Evolutionary conservation across 1,140 invertebrate genomes (phyloP).

Genomic region (Whitmania pigra): DNA sequence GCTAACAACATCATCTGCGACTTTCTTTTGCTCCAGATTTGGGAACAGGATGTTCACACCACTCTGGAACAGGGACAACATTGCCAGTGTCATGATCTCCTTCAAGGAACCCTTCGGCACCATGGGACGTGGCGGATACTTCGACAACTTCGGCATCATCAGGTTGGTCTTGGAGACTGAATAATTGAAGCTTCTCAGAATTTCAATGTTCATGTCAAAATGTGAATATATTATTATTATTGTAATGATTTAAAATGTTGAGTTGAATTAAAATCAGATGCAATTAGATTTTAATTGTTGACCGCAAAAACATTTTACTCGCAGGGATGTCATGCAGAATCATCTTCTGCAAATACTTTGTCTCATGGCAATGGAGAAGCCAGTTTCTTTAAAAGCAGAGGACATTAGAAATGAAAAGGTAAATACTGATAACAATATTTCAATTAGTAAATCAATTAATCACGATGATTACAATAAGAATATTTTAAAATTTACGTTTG

Average conservation of each 20-base stretch:
- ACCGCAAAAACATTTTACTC: constrained; percentile 8
- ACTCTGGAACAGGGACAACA: constrained; percentile 66
- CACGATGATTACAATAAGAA: too few relatives aligned
- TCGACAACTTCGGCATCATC: constrained; percentile 96
- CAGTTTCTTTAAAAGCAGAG: constrained; percentile 79
- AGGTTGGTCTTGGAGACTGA: constrained; percentile 8
- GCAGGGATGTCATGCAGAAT: constrained; percentile 92
- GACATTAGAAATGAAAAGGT: constrained; percentile 95
- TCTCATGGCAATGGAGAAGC: constrained; percentile 97
- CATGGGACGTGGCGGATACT: constrained; percentile 92
- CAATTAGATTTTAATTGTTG: too few relatives aligned
- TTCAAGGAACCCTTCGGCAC: constrained; percentile 99
- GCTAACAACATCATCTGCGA: too few relatives aligned
- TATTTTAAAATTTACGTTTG: too few relatives aligned
- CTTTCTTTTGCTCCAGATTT: constrained; percentile 37
- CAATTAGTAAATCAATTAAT: too few relatives aligned
- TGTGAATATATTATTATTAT: background rate
- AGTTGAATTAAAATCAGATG: too few relatives aligned
- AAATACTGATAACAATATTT: background rate
- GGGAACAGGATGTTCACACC: constrained; percentile 47
- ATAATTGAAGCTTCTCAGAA: background rate
- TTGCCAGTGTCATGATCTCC: constrained; percentile 84
- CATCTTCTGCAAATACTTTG: constrained; percentile 93
- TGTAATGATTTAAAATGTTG: background rate
- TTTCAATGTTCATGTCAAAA: background rate